These are phyloP conservation scores for Nomada goodeniana DNA, from an alignment of 2,888 invertebrate species.

Conservation along the genomic window DNA sequence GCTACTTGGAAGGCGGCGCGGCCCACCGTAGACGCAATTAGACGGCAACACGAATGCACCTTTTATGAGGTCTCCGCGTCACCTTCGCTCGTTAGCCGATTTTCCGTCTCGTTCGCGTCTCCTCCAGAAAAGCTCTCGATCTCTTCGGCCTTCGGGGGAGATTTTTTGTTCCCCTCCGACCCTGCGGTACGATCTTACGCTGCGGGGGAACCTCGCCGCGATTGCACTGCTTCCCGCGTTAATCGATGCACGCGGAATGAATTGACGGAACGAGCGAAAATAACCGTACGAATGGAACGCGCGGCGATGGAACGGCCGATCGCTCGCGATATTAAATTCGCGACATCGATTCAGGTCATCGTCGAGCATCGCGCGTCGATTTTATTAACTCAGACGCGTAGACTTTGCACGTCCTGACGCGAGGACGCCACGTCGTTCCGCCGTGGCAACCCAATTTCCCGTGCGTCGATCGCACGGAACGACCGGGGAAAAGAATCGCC, in stretches of 20 bases:
- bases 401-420: slow-evolving; percentile 39
- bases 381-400: slow-evolving; percentile 21
- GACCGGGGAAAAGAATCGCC: slow-evolving; percentile 10
- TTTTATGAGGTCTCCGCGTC: slow-evolving; percentile 70
- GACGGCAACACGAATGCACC: slow-evolving; percentile 75
- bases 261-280: background rate
- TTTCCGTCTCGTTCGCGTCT: slow-evolving; percentile 31
- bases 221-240: too few species aligned
- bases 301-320: background rate
- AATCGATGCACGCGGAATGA: too few species aligned
- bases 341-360: slow-evolving; percentile 24
- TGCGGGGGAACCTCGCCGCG: too few species aligned
- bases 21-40: slow-evolving; percentile 77
- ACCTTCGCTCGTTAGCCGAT: slow-evolving; percentile 69
- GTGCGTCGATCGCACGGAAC: slow-evolving; percentile 40
- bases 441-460: slow-evolving; percentile 63
- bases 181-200: background rate
- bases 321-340: slow-evolving; percentile 22
- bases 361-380: slow-evolving; percentile 1
- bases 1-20: slow-evolving; percentile 76
- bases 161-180: background rate
- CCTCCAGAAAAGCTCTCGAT: slow-evolving; percentile 45
- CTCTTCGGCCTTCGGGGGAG: slow-evolving; percentile 13
- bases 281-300: background rate
- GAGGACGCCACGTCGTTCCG: slow-evolving; percentile 48